These are phyloP conservation scores for Drosophila murphyi DNA, from an alignment of 1,140 invertebrate genomes.

Conservation along the genomic window DNA sequence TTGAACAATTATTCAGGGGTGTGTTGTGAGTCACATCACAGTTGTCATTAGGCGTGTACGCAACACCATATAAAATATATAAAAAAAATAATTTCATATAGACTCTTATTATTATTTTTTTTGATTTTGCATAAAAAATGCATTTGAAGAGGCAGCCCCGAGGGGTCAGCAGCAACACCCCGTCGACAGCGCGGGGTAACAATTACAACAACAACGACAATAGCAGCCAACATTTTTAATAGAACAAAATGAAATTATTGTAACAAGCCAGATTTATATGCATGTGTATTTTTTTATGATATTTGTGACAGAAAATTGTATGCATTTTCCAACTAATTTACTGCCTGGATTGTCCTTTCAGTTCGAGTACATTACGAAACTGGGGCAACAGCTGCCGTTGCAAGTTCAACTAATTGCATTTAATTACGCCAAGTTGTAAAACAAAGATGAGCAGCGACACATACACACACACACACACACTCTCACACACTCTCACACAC, in stretches of 20 bases:
- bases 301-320: constrained; percentile 60
- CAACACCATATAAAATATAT: constrained; percentile 52
- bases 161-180: constrained; percentile 37
- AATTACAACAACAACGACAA: constrained; percentile 23
- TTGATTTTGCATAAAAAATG: constrained; percentile 60
- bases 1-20: constrained; percentile 39
- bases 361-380: constrained; percentile 2
- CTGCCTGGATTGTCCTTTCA: constrained; percentile 33
- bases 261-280: constrained; percentile 43
- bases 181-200: constrained; percentile 33
- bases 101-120: constrained; percentile 1
- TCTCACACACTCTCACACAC: too few relatives aligned
- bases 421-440: constrained; percentile 53
- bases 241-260: constrained; percentile 48
- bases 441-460: constrained; percentile 13
- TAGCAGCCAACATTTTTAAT: neutral
- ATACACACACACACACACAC: too few relatives aligned
- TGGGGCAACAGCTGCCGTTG: constrained; percentile 28
- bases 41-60: constrained; percentile 63
- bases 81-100: constrained; percentile 6
- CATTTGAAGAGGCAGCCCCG: constrained; percentile 40
- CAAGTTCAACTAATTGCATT: constrained; percentile 52
- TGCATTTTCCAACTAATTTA: constrained; percentile 64
- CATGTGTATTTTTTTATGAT: constrained; percentile 62
- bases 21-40: constrained; percentile 37